These are phyloP conservation scores for Nyctibius bracteatus DNA, from an alignment of 2,113 vertebrate species.

Conservation along the genomic window DNA sequence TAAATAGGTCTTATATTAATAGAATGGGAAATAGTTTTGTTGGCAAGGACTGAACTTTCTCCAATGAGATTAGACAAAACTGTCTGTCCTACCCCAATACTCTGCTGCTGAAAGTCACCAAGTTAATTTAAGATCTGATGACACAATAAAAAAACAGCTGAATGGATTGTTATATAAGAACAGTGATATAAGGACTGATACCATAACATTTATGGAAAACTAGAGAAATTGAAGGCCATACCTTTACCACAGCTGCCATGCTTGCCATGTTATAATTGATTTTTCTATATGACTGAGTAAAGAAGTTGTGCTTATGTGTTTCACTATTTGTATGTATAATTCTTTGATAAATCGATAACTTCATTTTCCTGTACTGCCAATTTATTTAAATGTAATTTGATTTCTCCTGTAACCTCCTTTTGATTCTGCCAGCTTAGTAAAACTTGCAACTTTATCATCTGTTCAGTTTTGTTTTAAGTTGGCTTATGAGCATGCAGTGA, in stretches of 20 bases:
- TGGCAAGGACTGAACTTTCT: neutral
- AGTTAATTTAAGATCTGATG: conserved; percentile 26
- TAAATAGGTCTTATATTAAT: neutral
- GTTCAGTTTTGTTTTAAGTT: neutral
- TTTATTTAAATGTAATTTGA: neutral
- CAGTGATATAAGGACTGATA: neutral
- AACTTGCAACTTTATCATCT: neutral
- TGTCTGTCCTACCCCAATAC: neutral
- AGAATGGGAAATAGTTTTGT: neutral
- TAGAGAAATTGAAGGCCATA: neutral
- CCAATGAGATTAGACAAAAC: neutral
- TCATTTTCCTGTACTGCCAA: neutral
- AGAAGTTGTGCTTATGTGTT: neutral
- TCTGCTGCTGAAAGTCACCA: neutral
- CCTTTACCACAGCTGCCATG: neutral
- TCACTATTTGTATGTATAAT: neutral
- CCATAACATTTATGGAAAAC: neutral
- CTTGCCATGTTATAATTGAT: neutral
- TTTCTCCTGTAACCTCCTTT: neutral
- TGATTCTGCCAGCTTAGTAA: neutral
- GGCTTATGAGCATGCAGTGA: neutral
- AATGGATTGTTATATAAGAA: neutral
- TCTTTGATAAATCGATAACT: neutral
- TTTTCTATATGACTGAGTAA: neutral
- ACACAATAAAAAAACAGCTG: neutral